Evolutionary conservation across 2,797 vertebrate species (phyloP).

Genomic region (Gouania willdenowi): DNA sequence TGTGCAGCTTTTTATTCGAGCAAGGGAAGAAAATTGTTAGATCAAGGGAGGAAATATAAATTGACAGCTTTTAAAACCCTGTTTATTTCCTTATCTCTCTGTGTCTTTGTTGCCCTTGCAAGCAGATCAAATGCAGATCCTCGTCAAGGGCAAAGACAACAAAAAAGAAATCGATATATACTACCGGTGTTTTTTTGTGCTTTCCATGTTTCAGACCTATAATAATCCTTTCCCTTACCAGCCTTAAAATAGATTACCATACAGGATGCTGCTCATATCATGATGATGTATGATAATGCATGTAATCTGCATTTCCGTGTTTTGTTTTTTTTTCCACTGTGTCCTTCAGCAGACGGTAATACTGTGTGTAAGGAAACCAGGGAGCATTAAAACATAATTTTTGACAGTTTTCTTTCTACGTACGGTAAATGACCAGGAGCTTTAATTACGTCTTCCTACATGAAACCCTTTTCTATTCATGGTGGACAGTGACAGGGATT

Average conservation of each 20-base stretch:
- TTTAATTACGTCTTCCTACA: not conserved
- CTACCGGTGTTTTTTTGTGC: not conserved
- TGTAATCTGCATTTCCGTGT: slow-evolving; percentile 17
- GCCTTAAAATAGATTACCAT: slow-evolving; percentile 7
- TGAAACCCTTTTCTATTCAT: slow-evolving; percentile 13
- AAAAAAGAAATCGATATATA: too few relatives aligned
- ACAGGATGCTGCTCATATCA: slow-evolving; percentile 1
- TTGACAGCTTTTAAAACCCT: slow-evolving; percentile 12
- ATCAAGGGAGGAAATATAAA: slow-evolving; percentile 9
- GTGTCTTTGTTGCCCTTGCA: not conserved
- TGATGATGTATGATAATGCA: slow-evolving; percentile 40
- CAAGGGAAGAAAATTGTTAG: slow-evolving; percentile 4
- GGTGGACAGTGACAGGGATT: slow-evolving; percentile 22
- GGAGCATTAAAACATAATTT: not conserved
- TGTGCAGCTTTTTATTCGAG: slow-evolving; percentile 17
- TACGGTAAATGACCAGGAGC: slow-evolving; percentile 3
- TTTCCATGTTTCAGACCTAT: slow-evolving; percentile 8
- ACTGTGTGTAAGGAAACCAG: slow-evolving; percentile 32
- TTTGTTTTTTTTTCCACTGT: not conserved
- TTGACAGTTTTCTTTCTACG: not conserved
- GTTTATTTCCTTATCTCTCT: slow-evolving; percentile 16
- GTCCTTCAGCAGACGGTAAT: not conserved
- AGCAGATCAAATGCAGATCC: too few relatives aligned
- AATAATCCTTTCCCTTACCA: slow-evolving; percentile 3
- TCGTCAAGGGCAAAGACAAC: slow-evolving; percentile 54